Evolutionary conservation across 2,113 vertebrate genomes (phyloP).

Genomic region (Puma concolor): DNA sequence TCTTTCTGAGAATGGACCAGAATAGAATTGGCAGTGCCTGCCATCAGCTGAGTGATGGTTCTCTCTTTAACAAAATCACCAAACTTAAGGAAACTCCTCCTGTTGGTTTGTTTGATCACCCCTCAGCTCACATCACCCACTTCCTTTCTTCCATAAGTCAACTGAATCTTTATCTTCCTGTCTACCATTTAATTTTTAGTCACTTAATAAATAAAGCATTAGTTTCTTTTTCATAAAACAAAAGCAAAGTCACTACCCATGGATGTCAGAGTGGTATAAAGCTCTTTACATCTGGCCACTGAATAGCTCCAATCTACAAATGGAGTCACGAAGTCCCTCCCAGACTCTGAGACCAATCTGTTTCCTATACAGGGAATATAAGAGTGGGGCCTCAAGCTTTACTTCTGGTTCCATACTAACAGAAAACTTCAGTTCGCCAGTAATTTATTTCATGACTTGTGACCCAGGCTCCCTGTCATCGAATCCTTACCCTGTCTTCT

Average conservation of each 20-base stretch:
- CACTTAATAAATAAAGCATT: background rate
- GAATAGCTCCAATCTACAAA: background rate
- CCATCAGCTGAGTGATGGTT: background rate
- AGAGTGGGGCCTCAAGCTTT: background rate
- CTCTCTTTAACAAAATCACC: background rate
- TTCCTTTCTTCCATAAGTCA: background rate
- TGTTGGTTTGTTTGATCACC: background rate
- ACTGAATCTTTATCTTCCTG: background rate
- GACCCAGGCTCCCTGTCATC: background rate
- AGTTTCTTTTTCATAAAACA: background rate
- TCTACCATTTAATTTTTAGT: background rate
- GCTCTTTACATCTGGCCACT: background rate
- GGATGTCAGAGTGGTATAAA: background rate
- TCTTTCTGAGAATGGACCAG: background rate
- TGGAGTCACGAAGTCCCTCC: background rate
- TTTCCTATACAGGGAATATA: background rate
- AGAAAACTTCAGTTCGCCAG: background rate
- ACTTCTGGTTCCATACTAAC: background rate
- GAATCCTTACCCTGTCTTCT: background rate
- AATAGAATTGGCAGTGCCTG: background rate
- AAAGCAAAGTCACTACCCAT: background rate
- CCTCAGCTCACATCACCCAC: background rate
- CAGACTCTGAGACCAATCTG: background rate
- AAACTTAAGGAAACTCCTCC: background rate
- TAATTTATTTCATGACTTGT: background rate